Evolutionary conservation across 2,888 invertebrate genomes (phyloP), one percentile per base, ranked within the genome.

Genomic region (Dyspetes luteomarginatus): DNA sequence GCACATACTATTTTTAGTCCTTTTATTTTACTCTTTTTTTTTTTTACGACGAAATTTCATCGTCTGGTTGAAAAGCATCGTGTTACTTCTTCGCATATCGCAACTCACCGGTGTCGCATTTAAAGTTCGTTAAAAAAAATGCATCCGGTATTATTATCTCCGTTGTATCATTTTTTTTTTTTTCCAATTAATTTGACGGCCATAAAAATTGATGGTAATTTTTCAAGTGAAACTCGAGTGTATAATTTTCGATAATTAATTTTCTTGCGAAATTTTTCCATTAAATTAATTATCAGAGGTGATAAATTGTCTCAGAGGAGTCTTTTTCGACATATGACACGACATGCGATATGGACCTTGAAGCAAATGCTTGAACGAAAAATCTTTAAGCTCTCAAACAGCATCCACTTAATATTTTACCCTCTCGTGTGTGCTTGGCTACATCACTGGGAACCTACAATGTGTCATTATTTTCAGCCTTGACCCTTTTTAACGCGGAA

Each of bases 1-100:
- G 79, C 79, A 43, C 12, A 55, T 36, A 55, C 45, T 75, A 75
- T 71, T 75, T 79, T 74, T 64, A 50, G 58, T 69, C 28, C 56
- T 62, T 62, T 52, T 58, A 0, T 30, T 64, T 41, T 65, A n/a
- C 9, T 28, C 50, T 41, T 36, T 19, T 58, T 36, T 50, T 30
- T 48, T 48, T 26, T 41, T n/a, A 48, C 45, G 56, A 65, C 22
- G 30, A 43, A 30, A 30, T 30, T 45, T 45, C 36, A 12, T 36
- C 36, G 12, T 12, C n/a, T n/a, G n/a, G n/a, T n/a, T n/a, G 36
- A 36, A 12, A 36, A 7, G 4, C 19, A n/a, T 41, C 41, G 69
- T 22, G 43, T 76, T 68, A 45, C 28, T 19, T 76, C 68, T 43
- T 60, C 68, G 24, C 36, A 65, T 28, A 15, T 26, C 15, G 28